phyloP scores from a whole-genome alignment of 2,888 invertebrate species.

The Cerastoderma edule region DNA sequence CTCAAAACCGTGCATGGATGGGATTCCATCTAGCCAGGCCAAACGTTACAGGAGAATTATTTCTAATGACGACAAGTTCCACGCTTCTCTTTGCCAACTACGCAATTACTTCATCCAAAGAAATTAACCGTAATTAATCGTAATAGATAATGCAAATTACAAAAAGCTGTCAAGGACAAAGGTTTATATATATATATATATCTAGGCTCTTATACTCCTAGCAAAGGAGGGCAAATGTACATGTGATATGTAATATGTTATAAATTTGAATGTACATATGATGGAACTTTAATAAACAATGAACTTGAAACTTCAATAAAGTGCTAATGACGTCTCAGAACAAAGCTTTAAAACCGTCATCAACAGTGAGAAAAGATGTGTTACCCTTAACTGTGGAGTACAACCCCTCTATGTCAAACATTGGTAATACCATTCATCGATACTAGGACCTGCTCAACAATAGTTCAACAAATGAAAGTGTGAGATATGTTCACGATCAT shows the following conservation, averaged over 20 bases:
- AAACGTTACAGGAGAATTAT: constrained; percentile 32
- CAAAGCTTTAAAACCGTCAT: background rate
- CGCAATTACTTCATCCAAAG: constrained; percentile 14
- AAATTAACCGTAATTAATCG: constrained; percentile 26
- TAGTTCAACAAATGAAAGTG: constrained; percentile 2
- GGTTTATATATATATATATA: no score
- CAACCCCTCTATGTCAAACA: constrained; percentile 26
- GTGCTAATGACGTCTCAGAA: background rate
- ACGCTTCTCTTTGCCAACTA: constrained; percentile 9
- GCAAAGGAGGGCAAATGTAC: no score
- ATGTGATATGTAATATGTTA: no score
- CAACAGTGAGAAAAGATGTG: background rate
- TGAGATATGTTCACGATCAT: background rate
- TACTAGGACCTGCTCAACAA: constrained; percentile 17
- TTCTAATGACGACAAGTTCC: constrained; percentile 27
- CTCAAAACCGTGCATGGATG: constrained; percentile 22
- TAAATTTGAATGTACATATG: no score
- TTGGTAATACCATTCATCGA: constrained; percentile 20
- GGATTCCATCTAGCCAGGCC: constrained; percentile 33
- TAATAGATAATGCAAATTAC: no score
- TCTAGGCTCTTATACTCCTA: no score
- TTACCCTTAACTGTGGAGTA: constrained; percentile 23
- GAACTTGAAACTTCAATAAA: background rate
- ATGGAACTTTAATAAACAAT: no score
- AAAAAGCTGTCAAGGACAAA: no score